Percentiles rank a stretch among this genome's conserved stretches.
Conservation (phyloP, 2,888 invertebrate genomes). For the Heteromurus nitidus region DNA sequence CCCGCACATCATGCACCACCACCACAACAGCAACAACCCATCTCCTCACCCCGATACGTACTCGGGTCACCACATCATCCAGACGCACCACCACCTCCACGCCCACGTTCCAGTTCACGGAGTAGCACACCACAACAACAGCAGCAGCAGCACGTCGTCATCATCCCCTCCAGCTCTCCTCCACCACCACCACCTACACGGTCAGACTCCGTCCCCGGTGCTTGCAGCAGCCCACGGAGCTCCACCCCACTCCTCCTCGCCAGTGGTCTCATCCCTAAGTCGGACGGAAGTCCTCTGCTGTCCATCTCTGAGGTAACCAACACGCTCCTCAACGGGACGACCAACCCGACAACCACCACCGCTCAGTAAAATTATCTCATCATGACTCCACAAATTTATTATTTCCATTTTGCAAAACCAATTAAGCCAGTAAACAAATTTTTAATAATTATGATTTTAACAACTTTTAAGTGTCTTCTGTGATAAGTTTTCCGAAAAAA, state of each 20-base stretch:
- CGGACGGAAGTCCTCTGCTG: conserved; percentile 83
- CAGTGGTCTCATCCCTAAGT: conserved; percentile 75
- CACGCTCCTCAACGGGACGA: conserved; percentile 78
- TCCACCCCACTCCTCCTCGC: conserved; percentile 77
- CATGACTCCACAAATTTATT: background rate
- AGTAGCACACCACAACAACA: too few relatives aligned
- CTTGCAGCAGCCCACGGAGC: conserved; percentile 8
- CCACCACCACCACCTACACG: conserved; percentile 68
- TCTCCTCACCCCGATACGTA: conserved; percentile 2
- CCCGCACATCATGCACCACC: conserved; percentile 75
- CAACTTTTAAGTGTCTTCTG: conserved; percentile 3
- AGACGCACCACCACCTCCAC: conserved; percentile 67
- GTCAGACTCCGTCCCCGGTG: conserved; percentile 73
- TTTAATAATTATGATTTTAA: conserved; percentile 1
- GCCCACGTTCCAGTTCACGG: too few relatives aligned
- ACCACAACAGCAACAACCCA: background rate
- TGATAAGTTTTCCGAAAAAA: conserved; percentile 1
- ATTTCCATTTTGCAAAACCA: too few relatives aligned
- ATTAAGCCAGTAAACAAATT: background rate
- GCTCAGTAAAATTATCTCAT: background rate
- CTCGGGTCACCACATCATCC: conserved; percentile 9
- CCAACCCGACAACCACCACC: conserved; percentile 20
- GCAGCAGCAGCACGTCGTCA: conserved; percentile 6
- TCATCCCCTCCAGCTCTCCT: conserved; percentile 68
- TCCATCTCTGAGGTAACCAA: conserved; percentile 88